Evolutionary conservation across 2,113 vertebrate species (phyloP).

Genomic region (Rhinogobius similis): DNA sequence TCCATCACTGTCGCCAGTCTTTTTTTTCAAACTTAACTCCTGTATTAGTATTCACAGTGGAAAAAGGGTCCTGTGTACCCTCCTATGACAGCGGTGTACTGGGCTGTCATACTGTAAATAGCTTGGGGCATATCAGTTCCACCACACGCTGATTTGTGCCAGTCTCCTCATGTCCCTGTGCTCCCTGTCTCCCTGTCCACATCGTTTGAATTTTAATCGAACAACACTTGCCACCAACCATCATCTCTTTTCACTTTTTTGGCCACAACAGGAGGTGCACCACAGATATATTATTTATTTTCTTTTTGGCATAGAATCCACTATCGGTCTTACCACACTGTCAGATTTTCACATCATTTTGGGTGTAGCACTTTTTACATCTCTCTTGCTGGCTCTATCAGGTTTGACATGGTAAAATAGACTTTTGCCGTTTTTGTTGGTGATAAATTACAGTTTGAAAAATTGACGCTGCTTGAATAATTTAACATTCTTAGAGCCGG

Average conservation of each 20-base stretch:
- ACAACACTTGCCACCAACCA: constrained; percentile 18
- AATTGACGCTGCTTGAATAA: constrained; percentile 64
- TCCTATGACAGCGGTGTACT: constrained; percentile 32
- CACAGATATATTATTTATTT: neutral
- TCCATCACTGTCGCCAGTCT: neutral
- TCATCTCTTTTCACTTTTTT: constrained; percentile 38
- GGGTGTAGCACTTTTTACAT: constrained; percentile 50
- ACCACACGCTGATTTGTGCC: constrained; percentile 35
- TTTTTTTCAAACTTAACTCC: neutral
- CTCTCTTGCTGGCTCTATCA: constrained; percentile 63
- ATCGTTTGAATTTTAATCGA: constrained; percentile 65
- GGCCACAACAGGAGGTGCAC: constrained; percentile 32
- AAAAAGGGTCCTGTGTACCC: neutral
- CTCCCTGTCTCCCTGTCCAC: constrained; percentile 42
- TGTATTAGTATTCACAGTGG: constrained; percentile 7
- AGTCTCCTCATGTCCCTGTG: constrained; percentile 13
- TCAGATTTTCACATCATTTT: constrained; percentile 65
- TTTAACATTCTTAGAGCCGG: constrained; percentile 49
- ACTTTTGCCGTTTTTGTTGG: constrained; percentile 66
- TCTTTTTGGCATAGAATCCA: constrained; percentile 55
- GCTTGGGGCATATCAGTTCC: constrained; percentile 41
- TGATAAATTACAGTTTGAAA: constrained; percentile 68
- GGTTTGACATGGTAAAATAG: constrained; percentile 69
- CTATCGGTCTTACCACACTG: constrained; percentile 50
- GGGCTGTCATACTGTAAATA: constrained; percentile 51